A percentile compares a stretch with the other conserved stretches of the same genome.
Conservation (phyloP, 2,888 invertebrate species). For the Ferrisia virgata region DNA sequence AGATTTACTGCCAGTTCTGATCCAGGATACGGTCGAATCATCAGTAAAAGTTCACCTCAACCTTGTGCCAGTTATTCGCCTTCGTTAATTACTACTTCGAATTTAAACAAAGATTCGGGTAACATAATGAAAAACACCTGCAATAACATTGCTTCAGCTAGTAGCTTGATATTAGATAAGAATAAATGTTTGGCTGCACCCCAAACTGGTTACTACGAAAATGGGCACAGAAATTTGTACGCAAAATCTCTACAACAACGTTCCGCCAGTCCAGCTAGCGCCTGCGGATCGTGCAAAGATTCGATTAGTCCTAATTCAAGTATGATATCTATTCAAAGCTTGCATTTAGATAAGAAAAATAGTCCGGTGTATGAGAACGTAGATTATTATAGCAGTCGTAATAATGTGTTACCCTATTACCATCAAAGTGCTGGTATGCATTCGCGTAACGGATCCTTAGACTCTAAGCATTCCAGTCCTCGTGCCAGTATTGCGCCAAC, state of each 20-base stretch:
- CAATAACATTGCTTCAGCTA: background rate
- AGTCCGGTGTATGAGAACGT: constrained; percentile 77
- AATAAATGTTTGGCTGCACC: background rate
- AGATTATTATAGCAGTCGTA: constrained; percentile 69
- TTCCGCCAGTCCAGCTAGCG: background rate
- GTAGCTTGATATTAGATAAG: background rate
- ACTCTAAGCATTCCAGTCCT: constrained; percentile 57
- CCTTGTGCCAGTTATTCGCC: constrained; percentile 21
- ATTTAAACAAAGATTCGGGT: background rate
- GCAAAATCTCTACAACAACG: background rate
- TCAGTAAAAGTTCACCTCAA: constrained; percentile 51
- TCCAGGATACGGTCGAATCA: constrained; percentile 54
- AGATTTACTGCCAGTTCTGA: constrained; percentile 48
- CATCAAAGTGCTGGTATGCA: constrained; percentile 58
- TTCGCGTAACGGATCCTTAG: constrained; percentile 55
- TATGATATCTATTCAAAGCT: constrained; percentile 31
- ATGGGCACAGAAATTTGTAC: constrained; percentile 20
- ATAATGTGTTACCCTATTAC: constrained; percentile 59
- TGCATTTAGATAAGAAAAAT: constrained; percentile 49
- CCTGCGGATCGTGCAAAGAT: constrained; percentile 34
- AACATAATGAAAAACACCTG: background rate
- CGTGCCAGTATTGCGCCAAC: constrained; percentile 53
- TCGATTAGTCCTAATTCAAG: constrained; percentile 47
- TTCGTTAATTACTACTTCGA: background rate
- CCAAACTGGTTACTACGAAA: constrained; percentile 13